These are phyloP conservation scores for Tricholaema leucomelas DNA, from an alignment of 2,113 vertebrate species.

Conservation along the genomic window DNA sequence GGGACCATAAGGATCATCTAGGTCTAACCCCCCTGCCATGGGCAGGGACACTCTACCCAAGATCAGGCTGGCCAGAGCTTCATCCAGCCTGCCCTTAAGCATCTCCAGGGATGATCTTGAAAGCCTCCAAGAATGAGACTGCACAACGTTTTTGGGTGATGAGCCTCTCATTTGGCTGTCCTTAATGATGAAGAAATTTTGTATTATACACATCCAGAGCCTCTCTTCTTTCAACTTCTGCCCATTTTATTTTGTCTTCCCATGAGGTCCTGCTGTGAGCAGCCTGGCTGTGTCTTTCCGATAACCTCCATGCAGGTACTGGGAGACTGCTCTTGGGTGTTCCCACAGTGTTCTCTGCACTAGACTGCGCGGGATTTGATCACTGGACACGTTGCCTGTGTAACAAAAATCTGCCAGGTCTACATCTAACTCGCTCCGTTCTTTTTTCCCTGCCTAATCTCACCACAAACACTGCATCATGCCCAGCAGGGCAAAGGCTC, in stretches of 20 bases:
- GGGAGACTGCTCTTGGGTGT: background rate
- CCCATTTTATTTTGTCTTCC: background rate
- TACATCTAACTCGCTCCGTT: rapidly evolving
- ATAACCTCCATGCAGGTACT: background rate
- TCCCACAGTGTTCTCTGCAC: background rate
- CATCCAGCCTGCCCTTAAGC: too few species aligned
- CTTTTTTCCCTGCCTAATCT: background rate
- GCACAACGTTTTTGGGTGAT: background rate
- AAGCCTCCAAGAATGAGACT: background rate
- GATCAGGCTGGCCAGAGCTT: too few species aligned
- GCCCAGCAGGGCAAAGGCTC: background rate
- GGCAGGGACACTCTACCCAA: too few species aligned
- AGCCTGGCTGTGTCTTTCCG: background rate
- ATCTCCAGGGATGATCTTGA: too few species aligned
- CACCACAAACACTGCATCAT: background rate
- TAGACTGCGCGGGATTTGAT: background rate
- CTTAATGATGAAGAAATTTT: background rate
- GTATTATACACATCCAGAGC: background rate
- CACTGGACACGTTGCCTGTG: rapidly evolving
- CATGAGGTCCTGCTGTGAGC: background rate
- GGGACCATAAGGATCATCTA: too few species aligned
- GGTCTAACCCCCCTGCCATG: too few species aligned
- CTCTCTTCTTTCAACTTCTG: background rate
- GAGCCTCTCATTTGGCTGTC: rapidly evolving
- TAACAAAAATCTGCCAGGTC: background rate